Evolutionary conservation across 2,888 invertebrate species (phyloP), one percentile per base, ranked within the genome.

Genomic region (Ophion ellenae): DNA sequence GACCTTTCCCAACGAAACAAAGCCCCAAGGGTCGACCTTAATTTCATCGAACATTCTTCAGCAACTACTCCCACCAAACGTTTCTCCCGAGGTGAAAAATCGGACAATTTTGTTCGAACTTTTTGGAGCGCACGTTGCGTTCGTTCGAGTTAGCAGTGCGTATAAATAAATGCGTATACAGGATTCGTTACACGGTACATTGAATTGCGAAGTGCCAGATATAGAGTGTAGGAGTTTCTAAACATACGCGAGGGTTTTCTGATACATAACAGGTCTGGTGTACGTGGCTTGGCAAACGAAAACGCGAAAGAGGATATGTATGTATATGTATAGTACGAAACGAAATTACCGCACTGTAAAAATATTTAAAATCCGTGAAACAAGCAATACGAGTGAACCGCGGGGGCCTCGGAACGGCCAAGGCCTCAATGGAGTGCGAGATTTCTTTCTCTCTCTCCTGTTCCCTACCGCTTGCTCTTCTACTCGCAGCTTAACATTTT

Each of bases 281-380:
- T 45, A 59, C 36, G 75, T 40, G 69, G 69, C 69, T 40, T 7
- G 57, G 28, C n/a, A 40, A 28, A 40, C 40, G 24, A 40, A 69
- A 63, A 63, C 36, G 47, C 32, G 66, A 70, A 71, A 32, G 47
- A 53, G 59, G 63, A 61, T 63, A 80, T 61, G 61, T 20, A 17
- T 61, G 24, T 61, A 24, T 73, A 59, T 59, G 57, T 85, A 83
- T 84, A 81, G 84, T 81, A 69, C 81, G 74, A 84, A 79, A 69
- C 84, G 75, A 81, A 84, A 85, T 84, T 86, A 87, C 83, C 76
- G 78, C 86, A 83, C 86, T 86, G 88, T 87, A 86, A 87, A 89
- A 89, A 89, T 89, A 87, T 89, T 88, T 88, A 86, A 87, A 81
- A 88, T 87, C 87, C 88, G 87, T 85, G 90, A 90, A 90, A 90